Base-by-base conservation (phyloP, 2,113 vertebrate species). In the Atractosteus spatula region DNA sequence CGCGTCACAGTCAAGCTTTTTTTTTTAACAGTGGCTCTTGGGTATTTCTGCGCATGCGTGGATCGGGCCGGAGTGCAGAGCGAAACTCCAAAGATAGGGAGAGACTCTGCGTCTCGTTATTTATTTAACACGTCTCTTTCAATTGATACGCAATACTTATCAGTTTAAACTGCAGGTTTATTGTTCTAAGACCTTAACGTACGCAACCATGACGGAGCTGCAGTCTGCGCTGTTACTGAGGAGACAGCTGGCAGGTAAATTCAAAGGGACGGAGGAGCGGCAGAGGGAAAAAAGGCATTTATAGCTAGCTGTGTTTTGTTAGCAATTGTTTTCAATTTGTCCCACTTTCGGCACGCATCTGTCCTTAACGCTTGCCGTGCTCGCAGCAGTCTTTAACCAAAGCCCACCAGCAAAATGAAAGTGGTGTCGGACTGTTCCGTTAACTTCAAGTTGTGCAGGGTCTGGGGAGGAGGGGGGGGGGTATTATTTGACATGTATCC, bases 241-340 rank as follows among this genome's bases (percentile, higher is more conserved):
- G 89, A 96, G 95, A 91, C 96, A 98, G 91, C 93, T 98, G 78
- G 96, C 96, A 96, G 96, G 96, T 98, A 94, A 90, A 80, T 47
- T 71, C 41, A 6, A 71, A 83, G 74, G 63, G 70, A 69, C 73
- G 69, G 66, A 57, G 67, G 29, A 68, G 47, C 7, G 3, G 69
- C 77, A 75, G 78, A 76, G 68, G 74, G 17, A 56, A 16, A 55
- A 45, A 17, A 73, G 62, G 72, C 62, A 68, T 13, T 55, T 11
- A 8, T 55, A 17, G 71, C 75, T 74, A 73, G 44, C 56, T 43
- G 45, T 12, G 66, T 67, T 47, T 47, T 79, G 80, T 51, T 56
- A 71, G 57, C 68, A 16, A 3, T 55, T 41, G 41, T 55, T 62
- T 54, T 51, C 69, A 71, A 59, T 41, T 14, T 72, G 63, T 47